Conservation (phyloP, 2,113 vertebrate species). For the Trematocara nigrifrons region DNA sequence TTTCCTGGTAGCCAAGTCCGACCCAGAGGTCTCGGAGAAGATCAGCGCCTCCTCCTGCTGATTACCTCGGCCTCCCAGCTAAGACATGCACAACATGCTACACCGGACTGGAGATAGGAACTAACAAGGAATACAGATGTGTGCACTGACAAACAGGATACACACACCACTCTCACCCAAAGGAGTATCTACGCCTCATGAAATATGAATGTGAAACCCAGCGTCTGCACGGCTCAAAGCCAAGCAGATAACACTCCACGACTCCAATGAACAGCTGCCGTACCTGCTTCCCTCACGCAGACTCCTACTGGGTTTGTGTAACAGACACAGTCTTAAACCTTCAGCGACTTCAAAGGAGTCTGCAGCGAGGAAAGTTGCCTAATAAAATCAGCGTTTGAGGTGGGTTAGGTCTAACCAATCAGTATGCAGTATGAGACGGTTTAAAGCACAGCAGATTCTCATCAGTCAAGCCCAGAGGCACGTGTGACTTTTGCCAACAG, state of each 20-base stretch:
- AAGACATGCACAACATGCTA: neutral
- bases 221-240: conserved; percentile 21
- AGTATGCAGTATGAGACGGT: neutral
- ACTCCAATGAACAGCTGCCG: conserved; percentile 6
- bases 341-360: neutral
- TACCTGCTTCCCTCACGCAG: neutral
- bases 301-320: neutral
- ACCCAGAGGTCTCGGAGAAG: conserved; percentile 85
- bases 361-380: neutral
- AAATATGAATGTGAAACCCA: conserved; percentile 28
- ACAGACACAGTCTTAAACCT: conserved; percentile 17
- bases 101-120: neutral
- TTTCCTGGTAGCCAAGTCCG: conserved; percentile 91
- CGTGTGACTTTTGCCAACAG: neutral
- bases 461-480: neutral
- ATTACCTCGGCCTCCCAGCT: neutral
- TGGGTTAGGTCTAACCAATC: neutral
- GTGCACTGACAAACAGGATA: neutral
- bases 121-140: neutral
- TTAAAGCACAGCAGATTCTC: conserved; percentile 47
- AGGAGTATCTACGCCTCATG: neutral
- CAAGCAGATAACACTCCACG: neutral
- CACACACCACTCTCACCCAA: neutral
- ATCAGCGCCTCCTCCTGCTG: conserved; percentile 82
- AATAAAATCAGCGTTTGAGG: neutral